A percentile compares a stretch with the other conserved stretches of the same genome.
Conservation (phyloP, 2,797 vertebrate species). For the Hephaestus fuliginosus region DNA sequence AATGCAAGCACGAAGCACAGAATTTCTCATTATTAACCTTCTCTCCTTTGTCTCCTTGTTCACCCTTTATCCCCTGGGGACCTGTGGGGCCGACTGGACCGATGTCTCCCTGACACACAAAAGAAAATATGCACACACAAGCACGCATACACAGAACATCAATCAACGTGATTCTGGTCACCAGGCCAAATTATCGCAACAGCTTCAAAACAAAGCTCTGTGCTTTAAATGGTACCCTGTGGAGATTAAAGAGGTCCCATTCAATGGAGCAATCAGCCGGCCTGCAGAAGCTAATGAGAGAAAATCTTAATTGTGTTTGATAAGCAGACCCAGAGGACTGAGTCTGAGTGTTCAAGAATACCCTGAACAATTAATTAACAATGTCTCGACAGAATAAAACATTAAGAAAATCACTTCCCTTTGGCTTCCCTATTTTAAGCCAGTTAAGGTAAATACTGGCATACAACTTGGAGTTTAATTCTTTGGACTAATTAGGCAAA, state of each 20-base stretch:
- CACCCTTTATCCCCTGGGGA: conserved; percentile 87
- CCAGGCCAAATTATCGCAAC: background rate
- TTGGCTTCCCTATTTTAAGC: conserved; percentile 22
- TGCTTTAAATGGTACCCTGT: conserved; percentile 54
- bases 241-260: conserved; percentile 58
- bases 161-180: conserved; percentile 24
- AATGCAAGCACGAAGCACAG: background rate
- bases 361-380: conserved; percentile 72
- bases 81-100: conserved; percentile 87
- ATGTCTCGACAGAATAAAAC: conserved; percentile 61
- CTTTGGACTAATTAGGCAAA: conserved; percentile 3
- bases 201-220: conserved; percentile 31
- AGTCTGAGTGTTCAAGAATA: conserved; percentile 59
- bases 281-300: conserved; percentile 67
- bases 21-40: conserved; percentile 83
- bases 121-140: conserved; percentile 10
- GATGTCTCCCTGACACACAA: conserved; percentile 86
- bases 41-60: conserved; percentile 89
- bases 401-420: conserved; percentile 56
- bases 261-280: conserved; percentile 51
- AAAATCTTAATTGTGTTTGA: conserved; percentile 71
- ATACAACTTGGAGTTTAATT: conserved; percentile 20
- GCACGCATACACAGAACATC: conserved; percentile 18
- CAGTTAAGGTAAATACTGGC: conserved; percentile 32
- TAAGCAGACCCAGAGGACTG: conserved; percentile 66